Percentiles rank a stretch among this genome's conserved stretches.
These are phyloP conservation scores for Conistra vaccinii DNA, from an alignment of 2,888 invertebrate genomes.

Conservation along the genomic window DNA sequence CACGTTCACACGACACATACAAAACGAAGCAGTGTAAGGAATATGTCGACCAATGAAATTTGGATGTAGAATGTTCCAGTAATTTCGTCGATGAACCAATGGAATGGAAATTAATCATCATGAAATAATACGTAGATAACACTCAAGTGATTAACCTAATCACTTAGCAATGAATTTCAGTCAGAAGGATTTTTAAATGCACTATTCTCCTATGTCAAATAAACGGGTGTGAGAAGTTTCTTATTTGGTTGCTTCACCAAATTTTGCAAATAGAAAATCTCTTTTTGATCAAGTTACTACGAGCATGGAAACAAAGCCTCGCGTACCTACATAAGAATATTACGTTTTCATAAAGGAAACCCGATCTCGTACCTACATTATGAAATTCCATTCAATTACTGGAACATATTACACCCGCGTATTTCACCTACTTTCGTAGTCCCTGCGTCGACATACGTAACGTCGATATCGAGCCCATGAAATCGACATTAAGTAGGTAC, in stretches of 20 bases:
- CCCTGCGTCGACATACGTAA: constrained; percentile 53
- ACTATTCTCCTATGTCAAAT: too few species aligned
- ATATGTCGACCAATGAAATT: background rate
- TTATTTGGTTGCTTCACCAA: background rate
- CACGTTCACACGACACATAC: background rate
- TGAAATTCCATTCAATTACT: constrained; percentile 63
- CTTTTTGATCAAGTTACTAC: constrained; percentile 36
- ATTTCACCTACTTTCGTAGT: constrained; percentile 59
- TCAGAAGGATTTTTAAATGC: too few species aligned
- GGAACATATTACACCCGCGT: constrained; percentile 58
- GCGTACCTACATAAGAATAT: constrained; percentile 30
- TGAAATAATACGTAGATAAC: background rate
- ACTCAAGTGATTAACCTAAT: background rate
- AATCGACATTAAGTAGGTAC: constrained; percentile 55
- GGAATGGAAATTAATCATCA: background rate
- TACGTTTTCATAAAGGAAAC: constrained; percentile 36
- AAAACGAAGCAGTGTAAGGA: background rate
- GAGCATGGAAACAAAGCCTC: constrained; percentile 39
- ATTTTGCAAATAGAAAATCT: background rate
- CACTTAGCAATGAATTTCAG: background rate
- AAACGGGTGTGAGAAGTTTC: too few species aligned
- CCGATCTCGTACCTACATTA: constrained; percentile 52
- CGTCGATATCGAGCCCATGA: constrained; percentile 46
- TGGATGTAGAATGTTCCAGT: too few species aligned
- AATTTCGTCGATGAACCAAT: background rate